Percentiles rank a stretch among this genome's conserved stretches.
phyloP scores from a whole-genome alignment of 2,797 vertebrate genomes.

The Philypnodon macrostomus region DNA sequence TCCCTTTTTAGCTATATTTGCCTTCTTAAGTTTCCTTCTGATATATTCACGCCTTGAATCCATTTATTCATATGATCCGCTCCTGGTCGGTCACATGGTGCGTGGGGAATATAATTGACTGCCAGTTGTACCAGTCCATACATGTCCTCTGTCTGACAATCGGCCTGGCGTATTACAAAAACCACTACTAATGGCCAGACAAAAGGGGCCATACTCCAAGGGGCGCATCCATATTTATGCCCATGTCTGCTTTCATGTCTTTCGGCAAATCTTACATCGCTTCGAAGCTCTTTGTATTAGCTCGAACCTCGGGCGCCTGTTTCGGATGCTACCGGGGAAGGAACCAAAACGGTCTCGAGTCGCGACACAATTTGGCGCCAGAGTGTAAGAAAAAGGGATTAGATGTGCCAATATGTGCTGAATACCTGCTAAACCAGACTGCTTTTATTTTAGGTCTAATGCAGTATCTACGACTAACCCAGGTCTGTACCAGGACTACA shows the following conservation, averaged over 20 bases:
- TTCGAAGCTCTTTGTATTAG: constrained; percentile 69
- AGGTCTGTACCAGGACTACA: too few relatives aligned
- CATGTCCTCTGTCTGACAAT: constrained; percentile 44
- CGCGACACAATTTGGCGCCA: constrained; percentile 61
- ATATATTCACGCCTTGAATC: constrained; percentile 7
- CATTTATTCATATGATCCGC: constrained; percentile 19
- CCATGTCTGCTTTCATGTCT: constrained; percentile 67
- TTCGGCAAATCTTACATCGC: constrained; percentile 66
- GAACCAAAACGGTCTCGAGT: constrained; percentile 60
- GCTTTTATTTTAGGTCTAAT: too few relatives aligned
- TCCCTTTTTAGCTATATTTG: too few relatives aligned
- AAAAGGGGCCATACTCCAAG: constrained; percentile 67
- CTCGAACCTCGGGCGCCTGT: constrained; percentile 56
- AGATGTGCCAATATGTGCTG: constrained; percentile 62
- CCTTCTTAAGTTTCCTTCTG: background rate
- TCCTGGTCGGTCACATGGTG: constrained; percentile 28
- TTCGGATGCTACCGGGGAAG: constrained; percentile 58
- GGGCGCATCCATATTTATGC: constrained; percentile 75
- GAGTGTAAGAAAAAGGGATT: constrained; percentile 68
- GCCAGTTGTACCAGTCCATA: constrained; percentile 23
- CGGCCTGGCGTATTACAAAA: constrained; percentile 44
- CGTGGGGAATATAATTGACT: constrained; percentile 46
- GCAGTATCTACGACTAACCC: too few relatives aligned
- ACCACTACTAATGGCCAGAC: constrained; percentile 65
- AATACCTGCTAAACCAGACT: constrained; percentile 65